A percentile compares a stretch with the other conserved stretches of the same genome.
These are phyloP conservation scores for Candoia aspera DNA, from an alignment of 2,113 vertebrate genomes.

Conservation along the genomic window DNA sequence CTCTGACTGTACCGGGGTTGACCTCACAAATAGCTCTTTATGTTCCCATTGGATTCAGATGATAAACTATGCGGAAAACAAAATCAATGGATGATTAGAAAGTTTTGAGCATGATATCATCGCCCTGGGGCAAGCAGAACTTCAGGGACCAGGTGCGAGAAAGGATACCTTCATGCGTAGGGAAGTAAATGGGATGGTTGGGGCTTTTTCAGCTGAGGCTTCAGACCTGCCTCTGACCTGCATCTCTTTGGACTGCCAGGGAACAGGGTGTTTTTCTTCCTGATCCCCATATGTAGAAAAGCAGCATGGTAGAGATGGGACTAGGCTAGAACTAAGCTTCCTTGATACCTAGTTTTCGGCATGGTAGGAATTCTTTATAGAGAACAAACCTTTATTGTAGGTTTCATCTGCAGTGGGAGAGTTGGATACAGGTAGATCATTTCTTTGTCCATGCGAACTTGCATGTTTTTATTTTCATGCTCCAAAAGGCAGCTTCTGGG, in stretches of 20 bases:
- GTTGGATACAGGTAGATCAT: no score
- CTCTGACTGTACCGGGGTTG: constrained; percentile 89
- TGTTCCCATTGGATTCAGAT: constrained; percentile 96
- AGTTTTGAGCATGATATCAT: constrained; percentile 94
- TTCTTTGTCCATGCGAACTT: no score
- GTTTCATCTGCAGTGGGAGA: no score
- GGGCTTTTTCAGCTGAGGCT: not conserved
- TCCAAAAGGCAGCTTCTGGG: no score
- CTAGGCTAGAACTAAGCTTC: not conserved
- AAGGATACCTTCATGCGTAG: constrained; percentile 70
- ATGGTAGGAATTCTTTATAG: no score
- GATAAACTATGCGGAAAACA: constrained; percentile 96
- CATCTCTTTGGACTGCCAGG: no score
- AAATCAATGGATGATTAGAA: constrained; percentile 99
- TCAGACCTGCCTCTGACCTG: not conserved
- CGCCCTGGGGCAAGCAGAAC: constrained; percentile 78
- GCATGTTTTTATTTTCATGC: no score
- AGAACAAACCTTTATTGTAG: no score
- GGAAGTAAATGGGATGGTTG: constrained; percentile 35
- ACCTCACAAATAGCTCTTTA: constrained; percentile 93
- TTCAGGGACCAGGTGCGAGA: constrained; percentile 78
- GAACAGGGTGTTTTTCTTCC: not conserved
- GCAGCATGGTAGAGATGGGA: not conserved
- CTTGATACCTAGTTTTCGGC: not conserved
- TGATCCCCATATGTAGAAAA: not conserved